Conservation (phyloP, 1,140 invertebrate species). For the Drosophila mojavensis region DNA sequence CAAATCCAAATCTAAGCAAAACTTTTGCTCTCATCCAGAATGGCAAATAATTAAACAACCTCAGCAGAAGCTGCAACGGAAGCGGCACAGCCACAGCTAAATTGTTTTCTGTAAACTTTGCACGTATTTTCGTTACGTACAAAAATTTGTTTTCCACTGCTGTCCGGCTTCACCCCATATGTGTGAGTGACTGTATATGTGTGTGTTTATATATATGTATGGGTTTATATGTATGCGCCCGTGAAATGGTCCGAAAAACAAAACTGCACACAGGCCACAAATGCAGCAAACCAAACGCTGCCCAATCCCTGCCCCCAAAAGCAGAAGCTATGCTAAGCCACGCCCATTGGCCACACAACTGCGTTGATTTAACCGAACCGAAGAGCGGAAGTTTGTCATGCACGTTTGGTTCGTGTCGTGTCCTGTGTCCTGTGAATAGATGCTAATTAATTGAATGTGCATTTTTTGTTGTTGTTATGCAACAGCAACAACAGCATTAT, state of each 20-base stretch:
- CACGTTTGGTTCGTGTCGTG: slow-evolving; percentile 53
- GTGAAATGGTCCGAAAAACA: slow-evolving; percentile 75
- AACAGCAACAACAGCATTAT: neutral
- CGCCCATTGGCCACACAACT: slow-evolving; percentile 37
- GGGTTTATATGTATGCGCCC: slow-evolving; percentile 18
- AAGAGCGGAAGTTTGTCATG: slow-evolving; percentile 66
- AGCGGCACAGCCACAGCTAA: slow-evolving; percentile 46
- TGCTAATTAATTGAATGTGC: slow-evolving; percentile 71
- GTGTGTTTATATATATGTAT: slow-evolving; percentile 14
- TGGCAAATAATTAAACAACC: slow-evolving; percentile 70
- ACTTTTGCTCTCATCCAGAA: slow-evolving; percentile 30
- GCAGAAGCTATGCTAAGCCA: slow-evolving; percentile 18
- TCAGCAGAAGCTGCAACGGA: slow-evolving; percentile 32
- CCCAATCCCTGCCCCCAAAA: neutral
- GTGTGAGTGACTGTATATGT: slow-evolving; percentile 9
- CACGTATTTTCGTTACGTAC: slow-evolving; percentile 72
- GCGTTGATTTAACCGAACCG: slow-evolving; percentile 61
- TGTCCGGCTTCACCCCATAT: slow-evolving; percentile 41
- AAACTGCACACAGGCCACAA: slow-evolving; percentile 62
- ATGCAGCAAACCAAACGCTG: slow-evolving; percentile 42
- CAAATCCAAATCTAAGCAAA: slow-evolving; percentile 25
- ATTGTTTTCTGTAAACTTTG: slow-evolving; percentile 76
- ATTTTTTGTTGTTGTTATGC: slow-evolving; percentile 36
- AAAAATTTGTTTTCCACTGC: slow-evolving; percentile 56
- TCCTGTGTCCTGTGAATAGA: slow-evolving; percentile 42